Base-by-base conservation (phyloP, 2,888 invertebrate species). In the Phalera bucephala region DNA sequence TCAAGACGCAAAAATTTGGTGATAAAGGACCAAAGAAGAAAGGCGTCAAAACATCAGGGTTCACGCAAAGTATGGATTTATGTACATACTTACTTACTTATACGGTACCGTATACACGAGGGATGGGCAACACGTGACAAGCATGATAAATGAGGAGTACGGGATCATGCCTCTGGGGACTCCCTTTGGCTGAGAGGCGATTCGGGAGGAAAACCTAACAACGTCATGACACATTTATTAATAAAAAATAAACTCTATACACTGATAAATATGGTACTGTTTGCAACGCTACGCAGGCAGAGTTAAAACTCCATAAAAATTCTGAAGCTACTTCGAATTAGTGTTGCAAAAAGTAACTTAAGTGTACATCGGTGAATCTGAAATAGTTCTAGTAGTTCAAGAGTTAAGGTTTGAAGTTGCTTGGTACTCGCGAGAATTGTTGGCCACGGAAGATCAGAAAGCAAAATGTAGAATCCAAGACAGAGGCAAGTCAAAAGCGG, bases 71-170 rank as follows among this genome's bases (percentile, higher is more conserved):
- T 54, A 52, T 65, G 52, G 58, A 66, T 67, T 59, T 64, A 64
- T 65, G 50, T 57, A 60, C 53, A 68, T 63, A 59, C 55, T 54
- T 60, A 57, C 50, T 59, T 78, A 64, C 70, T 74, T 80, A 77
- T 76, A 74, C 66, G 66, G 62, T 68, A 69, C 74, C 70, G 74
- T 78, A 77, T 76, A 75, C 71, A 75, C 84, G 80, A 85, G 83
- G 86, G 84, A 87, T 86, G 86, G 88, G 82, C 87, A 88, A 73
- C 78, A 73, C 88, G 87, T 87, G 89, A 87, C 88, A 84, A 81
- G 88, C 80, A 86, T 87, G 85, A 86, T 86, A 85, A 85, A 88
- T 84, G 83, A 80, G 77, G 67, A 82, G 72, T 78, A 74, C 79
- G 82, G 82, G 84, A 84, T 86, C 87, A 87, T 72, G 80, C 81